Conservation (phyloP, 2,888 invertebrate genomes). For the Ichneumoninae sp. region DNA sequence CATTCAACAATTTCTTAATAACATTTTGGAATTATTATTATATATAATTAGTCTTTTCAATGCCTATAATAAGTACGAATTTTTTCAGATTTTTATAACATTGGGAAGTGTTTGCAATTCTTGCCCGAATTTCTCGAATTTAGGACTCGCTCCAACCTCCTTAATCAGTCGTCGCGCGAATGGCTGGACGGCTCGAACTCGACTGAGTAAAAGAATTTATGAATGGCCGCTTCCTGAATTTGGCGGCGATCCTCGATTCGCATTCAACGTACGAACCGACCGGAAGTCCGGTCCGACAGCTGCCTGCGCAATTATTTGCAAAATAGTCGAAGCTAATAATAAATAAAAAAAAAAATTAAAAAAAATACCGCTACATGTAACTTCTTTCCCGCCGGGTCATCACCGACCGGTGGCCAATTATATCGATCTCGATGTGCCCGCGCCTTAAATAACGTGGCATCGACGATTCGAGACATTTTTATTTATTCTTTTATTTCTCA, state of each 20-base stretch:
- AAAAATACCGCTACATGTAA: not conserved
- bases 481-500: conserved; percentile 44
- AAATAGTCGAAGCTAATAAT: conserved; percentile 36
- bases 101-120: too few species aligned
- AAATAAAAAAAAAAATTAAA: conserved; percentile 28
- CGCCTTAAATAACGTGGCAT: conserved; percentile 58
- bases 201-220: conserved; percentile 50
- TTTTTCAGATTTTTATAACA: too few species aligned
- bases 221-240: conserved; percentile 42
- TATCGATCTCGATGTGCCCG: not conserved
- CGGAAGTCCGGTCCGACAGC: conserved; percentile 45
- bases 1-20: too few species aligned
- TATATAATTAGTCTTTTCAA: too few species aligned
- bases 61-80: too few species aligned
- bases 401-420: conserved; percentile 30
- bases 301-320: conserved; percentile 39
- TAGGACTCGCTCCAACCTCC: too few species aligned
- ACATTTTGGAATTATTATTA: too few species aligned
- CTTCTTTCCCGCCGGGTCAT: conserved; percentile 24
- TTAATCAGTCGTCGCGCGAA: not conserved
- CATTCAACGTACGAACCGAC: conserved; percentile 46
- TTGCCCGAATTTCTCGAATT: too few species aligned
- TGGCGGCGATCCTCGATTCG: conserved; percentile 40
- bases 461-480: conserved; percentile 61
- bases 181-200: conserved; percentile 1